Percentiles rank a stretch among this genome's conserved stretches.
Conservation (phyloP, 2,797 vertebrate species). For the Tragelaphus oryx region DNA sequence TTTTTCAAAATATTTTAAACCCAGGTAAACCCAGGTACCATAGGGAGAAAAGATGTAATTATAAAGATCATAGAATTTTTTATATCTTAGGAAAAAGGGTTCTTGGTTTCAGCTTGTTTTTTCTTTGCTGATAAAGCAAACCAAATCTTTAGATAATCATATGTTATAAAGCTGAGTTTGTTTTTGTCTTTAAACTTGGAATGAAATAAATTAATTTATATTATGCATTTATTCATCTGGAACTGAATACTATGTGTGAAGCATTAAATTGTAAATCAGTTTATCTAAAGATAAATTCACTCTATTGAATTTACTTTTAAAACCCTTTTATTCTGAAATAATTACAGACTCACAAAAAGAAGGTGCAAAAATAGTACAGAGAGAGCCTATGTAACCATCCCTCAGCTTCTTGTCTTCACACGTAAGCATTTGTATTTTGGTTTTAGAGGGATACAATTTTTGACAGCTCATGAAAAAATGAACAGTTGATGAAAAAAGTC, state of each 20-base stretch:
- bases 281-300: not conserved
- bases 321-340: constrained; percentile 8
- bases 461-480: constrained; percentile 1
- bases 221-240: not conserved
- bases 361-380: constrained; percentile 7
- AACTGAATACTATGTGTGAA: not conserved
- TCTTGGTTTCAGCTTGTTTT: not conserved
- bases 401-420: not conserved
- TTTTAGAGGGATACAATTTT: not conserved
- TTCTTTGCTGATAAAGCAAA: not conserved
- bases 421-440: constrained; percentile 2
- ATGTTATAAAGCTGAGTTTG: not conserved
- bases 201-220: not conserved
- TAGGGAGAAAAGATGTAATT: not conserved
- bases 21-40: not conserved
- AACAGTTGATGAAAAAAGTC: not conserved
- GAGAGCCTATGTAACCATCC: not conserved
- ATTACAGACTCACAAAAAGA: constrained; percentile 3
- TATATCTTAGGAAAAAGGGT: not conserved
- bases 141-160: not conserved
- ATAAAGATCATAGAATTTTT: not conserved
- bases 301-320: constrained; percentile 25
- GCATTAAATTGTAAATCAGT: not conserved
- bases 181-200: constrained; percentile 37
- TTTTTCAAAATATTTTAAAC: not conserved